Conservation (phyloP, 1,140 invertebrate genomes). For the Maniola jurtina region DNA sequence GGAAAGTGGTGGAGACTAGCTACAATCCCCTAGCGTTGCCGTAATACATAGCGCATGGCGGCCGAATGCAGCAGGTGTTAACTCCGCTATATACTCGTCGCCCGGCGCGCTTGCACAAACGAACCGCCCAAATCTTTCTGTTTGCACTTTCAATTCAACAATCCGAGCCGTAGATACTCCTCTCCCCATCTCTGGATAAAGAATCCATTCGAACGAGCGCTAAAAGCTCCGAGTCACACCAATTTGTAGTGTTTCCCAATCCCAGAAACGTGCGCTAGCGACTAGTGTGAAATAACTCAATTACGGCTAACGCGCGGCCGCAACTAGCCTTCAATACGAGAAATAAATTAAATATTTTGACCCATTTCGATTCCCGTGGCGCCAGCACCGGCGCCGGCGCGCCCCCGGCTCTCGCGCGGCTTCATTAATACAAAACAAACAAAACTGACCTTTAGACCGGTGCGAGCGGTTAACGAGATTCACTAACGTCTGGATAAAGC, state of each 20-base stretch:
- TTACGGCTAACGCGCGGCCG: slow-evolving; percentile 46
- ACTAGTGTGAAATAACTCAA: slow-evolving; percentile 63
- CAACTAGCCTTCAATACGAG: slow-evolving; percentile 62
- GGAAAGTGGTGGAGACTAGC: slow-evolving; percentile 46
- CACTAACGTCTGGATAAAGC: slow-evolving; percentile 74
- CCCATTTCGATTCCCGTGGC: slow-evolving; percentile 65
- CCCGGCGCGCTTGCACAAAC: slow-evolving; percentile 56
- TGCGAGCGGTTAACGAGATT: slow-evolving; percentile 72
- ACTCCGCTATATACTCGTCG: slow-evolving; percentile 46
- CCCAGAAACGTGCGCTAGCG: slow-evolving; percentile 30
- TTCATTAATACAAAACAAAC: slow-evolving; percentile 78
- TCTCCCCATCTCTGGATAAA: slow-evolving; percentile 42
- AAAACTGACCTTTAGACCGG: slow-evolving; percentile 72
- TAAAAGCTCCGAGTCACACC: slow-evolving; percentile 57
- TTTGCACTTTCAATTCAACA: slow-evolving; percentile 59
- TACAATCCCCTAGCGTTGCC: slow-evolving; percentile 49
- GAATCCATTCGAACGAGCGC: slow-evolving; percentile 51
- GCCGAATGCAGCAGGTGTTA: slow-evolving; percentile 65
- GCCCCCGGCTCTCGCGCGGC: slow-evolving; percentile 61
- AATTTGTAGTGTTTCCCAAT: slow-evolving; percentile 44
- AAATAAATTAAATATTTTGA: slow-evolving; percentile 74
- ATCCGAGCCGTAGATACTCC: slow-evolving; percentile 33
- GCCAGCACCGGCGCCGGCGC: slow-evolving; percentile 69
- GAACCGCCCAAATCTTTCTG: slow-evolving; percentile 68
- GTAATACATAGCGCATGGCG: slow-evolving; percentile 51